Conservation (phyloP, 2,113 vertebrate genomes). For the Halcyon senegalensis region DNA sequence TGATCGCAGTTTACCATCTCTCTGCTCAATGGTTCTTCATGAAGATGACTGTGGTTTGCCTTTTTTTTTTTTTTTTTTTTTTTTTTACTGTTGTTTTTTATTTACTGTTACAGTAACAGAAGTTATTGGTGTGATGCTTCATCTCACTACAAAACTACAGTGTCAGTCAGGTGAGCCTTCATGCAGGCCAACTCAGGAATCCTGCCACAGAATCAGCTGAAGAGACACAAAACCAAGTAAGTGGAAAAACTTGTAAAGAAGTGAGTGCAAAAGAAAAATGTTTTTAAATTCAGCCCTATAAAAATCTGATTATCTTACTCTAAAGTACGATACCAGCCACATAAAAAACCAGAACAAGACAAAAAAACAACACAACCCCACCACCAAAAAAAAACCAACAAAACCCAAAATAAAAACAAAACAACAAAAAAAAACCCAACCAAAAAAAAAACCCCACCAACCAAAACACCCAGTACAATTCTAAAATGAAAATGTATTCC, state of each 20-base stretch:
- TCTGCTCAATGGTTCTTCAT: neutral
- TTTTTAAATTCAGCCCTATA: neutral
- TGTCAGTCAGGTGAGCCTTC: neutral
- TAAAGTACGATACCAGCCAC: too few relatives aligned
- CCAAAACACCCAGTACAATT: neutral
- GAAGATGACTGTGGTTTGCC: neutral
- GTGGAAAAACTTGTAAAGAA: neutral
- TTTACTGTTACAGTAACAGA: slow-evolving; percentile 22
- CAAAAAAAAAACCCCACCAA: neutral
- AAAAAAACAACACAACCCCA: too few relatives aligned
- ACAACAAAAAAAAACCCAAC: too few relatives aligned
- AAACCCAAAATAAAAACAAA: too few relatives aligned
- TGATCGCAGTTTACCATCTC: neutral
- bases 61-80: too few relatives aligned
- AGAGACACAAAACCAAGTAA: neutral
- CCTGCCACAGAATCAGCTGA: neutral
- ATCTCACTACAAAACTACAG: neutral
- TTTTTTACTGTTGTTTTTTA: too few relatives aligned
- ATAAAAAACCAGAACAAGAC: too few relatives aligned
- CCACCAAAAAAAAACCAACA: too few relatives aligned
- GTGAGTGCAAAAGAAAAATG: neutral
- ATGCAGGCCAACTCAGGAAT: neutral
- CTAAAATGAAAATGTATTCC: neutral
- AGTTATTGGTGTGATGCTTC: neutral
- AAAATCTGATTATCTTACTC: too few relatives aligned